These are phyloP conservation scores for Hemiscyllium ocellatum DNA, from an alignment of 2,113 vertebrate genomes.

Conservation along the genomic window DNA sequence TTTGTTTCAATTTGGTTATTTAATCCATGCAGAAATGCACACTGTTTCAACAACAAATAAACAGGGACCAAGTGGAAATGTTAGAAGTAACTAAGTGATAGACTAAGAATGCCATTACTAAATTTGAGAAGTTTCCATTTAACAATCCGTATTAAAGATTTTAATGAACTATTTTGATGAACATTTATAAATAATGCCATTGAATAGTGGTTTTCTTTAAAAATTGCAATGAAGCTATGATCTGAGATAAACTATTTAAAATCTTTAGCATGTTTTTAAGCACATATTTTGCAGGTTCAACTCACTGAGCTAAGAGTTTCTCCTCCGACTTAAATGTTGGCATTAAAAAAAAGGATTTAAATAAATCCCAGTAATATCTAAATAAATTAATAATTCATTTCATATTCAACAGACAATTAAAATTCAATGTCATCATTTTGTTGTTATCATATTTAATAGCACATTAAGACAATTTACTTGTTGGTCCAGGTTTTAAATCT, in stretches of 20 bases:
- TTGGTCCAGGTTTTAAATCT: not conserved
- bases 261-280: not conserved
- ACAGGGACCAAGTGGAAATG: not conserved
- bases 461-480: not conserved
- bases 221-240: not conserved
- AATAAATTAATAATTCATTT: not conserved
- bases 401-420: constrained; percentile 11
- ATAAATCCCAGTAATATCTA: not conserved
- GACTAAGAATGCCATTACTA: not conserved
- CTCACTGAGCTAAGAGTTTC: not conserved
- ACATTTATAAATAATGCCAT: not conserved
- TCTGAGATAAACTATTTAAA: not conserved
- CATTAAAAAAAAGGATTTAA: not conserved
- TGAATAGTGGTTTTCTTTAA: not conserved
- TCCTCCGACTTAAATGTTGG: not conserved
- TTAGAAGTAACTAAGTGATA: not conserved
- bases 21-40: not conserved
- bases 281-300: not conserved
- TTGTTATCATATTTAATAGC: not conserved
- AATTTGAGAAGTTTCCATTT: not conserved
- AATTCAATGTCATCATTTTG: not conserved
- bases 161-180: not conserved
- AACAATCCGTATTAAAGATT: not conserved
- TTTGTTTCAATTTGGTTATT: not conserved
- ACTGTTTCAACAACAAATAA: not conserved